Base-by-base conservation (phyloP, 2,797 vertebrate genomes). In the Fratercula arctica region DNA sequence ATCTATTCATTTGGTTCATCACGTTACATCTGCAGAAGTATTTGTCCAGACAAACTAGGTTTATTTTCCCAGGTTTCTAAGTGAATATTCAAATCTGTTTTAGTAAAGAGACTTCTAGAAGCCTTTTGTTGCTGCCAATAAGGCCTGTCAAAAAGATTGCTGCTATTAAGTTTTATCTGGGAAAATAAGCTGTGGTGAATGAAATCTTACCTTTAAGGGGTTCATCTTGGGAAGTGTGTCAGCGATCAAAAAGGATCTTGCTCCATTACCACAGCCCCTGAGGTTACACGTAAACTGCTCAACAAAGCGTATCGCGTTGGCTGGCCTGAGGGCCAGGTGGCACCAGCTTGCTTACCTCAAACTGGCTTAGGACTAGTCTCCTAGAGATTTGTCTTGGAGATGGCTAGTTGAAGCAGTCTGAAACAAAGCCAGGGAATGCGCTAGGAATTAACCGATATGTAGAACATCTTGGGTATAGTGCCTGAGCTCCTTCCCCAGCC, bases 391-490 rank as follows among this genome's bases (percentile, higher is more conserved):
- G 24, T 56, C 35, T 54, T 23, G 33, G 53, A 72, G 24, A 31
- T 3, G 10, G 7, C n/a, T 81, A 76, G 19, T 17, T 78, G 80
- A 74, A 85, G n/a, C 7, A 70, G 39, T 13, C 7, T 16, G 41
- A 45, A 87, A 69, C 3, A 63, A 57, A 91, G 28, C 28, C 24
- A 43, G 13, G 24, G 25, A 91, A 80, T 13, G 5, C 59, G 25
- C 2, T 10, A 66, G 33, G 13, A 63, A 70, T 25, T 46, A 61
- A 85, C 31, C 0, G 0, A 39, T 48, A 23, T 18, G 16, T 24
- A 61, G 50, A 41, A 35, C 2, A 9, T 33, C 18, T 31, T 39
- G 28, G 9, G 6, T n/a, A 10, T 8, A 70, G 26, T 10, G 8
- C 15, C 63, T 69, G 41, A 73, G 11, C 2, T 82, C 26, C 13